Percentiles rank a stretch among this genome's conserved stretches.
These are phyloP conservation scores for Pundamilia nyererei DNA, from an alignment of 2,113 vertebrate species.

Conservation along the genomic window DNA sequence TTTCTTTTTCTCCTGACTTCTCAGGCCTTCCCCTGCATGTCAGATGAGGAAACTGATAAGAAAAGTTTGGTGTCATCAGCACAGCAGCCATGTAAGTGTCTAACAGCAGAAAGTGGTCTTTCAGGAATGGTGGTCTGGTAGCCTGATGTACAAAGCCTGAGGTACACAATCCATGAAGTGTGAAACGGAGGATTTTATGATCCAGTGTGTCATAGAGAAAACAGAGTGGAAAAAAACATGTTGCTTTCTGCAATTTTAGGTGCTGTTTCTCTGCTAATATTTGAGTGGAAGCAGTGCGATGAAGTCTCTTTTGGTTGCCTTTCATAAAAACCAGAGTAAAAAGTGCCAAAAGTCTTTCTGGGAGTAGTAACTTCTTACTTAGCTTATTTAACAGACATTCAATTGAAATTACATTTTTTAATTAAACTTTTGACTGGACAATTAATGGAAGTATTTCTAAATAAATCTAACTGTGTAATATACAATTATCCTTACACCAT, in stretches of 20 bases:
- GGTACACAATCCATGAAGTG: not conserved
- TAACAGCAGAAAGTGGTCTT: not conserved
- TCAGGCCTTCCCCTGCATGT: not conserved
- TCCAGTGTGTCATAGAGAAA: not conserved
- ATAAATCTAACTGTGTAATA: accelerated
- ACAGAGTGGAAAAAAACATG: not conserved
- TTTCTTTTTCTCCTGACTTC: not conserved
- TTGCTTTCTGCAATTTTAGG: not conserved
- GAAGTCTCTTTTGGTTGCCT: not conserved
- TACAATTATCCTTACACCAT: not conserved
- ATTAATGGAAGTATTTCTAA: not conserved
- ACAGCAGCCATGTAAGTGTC: not conserved
- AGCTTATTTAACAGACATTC: not conserved
- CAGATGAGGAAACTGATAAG: not conserved
- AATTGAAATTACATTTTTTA: accelerated
- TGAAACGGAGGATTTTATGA: not conserved
- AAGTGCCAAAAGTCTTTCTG: not conserved
- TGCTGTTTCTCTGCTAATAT: not conserved
- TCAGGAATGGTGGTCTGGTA: not conserved
- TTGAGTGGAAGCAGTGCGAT: not conserved
- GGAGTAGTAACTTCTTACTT: not conserved
- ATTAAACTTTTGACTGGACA: not conserved
- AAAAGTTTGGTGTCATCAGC: not conserved
- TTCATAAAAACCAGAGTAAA: not conserved
- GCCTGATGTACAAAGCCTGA: not conserved